Evolutionary conservation across 2,888 invertebrate genomes (phyloP).

Genomic region (Physocephala rufipes): DNA sequence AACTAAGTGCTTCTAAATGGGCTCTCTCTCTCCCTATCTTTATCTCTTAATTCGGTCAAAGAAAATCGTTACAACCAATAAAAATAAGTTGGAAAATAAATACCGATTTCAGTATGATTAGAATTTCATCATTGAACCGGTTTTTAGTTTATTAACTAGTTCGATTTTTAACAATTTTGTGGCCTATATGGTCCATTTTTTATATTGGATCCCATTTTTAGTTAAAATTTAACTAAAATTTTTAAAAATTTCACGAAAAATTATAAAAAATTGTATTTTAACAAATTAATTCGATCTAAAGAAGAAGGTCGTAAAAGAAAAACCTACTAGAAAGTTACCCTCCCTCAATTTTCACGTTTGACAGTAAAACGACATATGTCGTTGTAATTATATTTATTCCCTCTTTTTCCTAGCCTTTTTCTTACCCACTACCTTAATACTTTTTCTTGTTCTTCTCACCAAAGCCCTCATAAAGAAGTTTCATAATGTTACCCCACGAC

Average conservation of each 20-base stretch:
- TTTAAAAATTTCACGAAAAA: background rate
- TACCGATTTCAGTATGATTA: too few relatives aligned
- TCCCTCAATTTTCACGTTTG: background rate
- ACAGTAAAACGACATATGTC: slow-evolving; percentile 9
- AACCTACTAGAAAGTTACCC: background rate
- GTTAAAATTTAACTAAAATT: background rate
- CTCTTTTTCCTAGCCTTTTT: slow-evolving; percentile 3
- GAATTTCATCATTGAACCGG: too few relatives aligned
- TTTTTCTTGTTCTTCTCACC: background rate
- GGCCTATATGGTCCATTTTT: too few relatives aligned
- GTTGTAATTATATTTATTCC: slow-evolving; percentile 32
- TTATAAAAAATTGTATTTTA: background rate
- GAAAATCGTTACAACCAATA: too few relatives aligned
- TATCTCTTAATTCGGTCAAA: too few relatives aligned
- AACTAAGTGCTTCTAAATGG: slow-evolving; percentile 1
- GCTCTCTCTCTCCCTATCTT: too few relatives aligned
- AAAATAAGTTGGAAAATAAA: too few relatives aligned
- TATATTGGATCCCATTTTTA: too few relatives aligned
- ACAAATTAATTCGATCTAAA: background rate
- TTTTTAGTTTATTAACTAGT: too few relatives aligned
- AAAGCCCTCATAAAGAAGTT: background rate
- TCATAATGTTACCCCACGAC: slow-evolving; percentile 36
- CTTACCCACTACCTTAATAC: background rate
- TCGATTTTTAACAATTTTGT: too few relatives aligned
- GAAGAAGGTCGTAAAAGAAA: slow-evolving; percentile 4